These are phyloP conservation scores for Pyrocoelia pectoralis DNA, from an alignment of 2,888 invertebrate species.

Conservation along the genomic window DNA sequence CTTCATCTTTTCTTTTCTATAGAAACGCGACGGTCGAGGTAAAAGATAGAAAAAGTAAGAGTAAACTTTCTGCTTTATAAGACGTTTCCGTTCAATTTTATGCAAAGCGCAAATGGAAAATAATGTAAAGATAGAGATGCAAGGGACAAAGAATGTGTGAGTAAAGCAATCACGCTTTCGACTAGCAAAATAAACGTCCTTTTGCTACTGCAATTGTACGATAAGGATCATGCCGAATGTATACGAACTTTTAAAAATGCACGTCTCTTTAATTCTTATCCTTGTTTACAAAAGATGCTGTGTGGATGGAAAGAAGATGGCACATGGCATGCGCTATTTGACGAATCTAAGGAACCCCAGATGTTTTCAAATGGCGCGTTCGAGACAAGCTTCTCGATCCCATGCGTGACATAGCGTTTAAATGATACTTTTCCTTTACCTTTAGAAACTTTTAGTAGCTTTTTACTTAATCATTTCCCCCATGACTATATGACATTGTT, in stretches of 20 bases:
- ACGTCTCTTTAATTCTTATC: slow-evolving; percentile 36
- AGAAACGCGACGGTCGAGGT: slow-evolving; percentile 21
- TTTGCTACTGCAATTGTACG: slow-evolving; percentile 40
- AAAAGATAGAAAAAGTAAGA: slow-evolving; percentile 20
- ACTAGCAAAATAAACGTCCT: slow-evolving; percentile 41
- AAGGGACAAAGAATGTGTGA: slow-evolving; percentile 33
- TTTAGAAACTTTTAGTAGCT: slow-evolving; percentile 36
- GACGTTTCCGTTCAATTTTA: slow-evolving; percentile 21
- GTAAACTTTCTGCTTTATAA: slow-evolving; percentile 26
- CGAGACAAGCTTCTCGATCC: slow-evolving; percentile 43
- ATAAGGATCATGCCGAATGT: slow-evolving; percentile 39
- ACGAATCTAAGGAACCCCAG: slow-evolving; percentile 42
- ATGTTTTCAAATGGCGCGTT: slow-evolving; percentile 48
- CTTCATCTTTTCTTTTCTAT: slow-evolving; percentile 19
- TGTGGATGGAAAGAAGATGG: slow-evolving; percentile 35
- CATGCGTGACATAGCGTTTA: slow-evolving; percentile 48
- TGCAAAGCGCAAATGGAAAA: slow-evolving; percentile 28
- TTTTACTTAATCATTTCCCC: slow-evolving; percentile 43
- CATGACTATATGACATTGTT: slow-evolving; percentile 24
- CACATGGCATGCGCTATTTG: slow-evolving; percentile 37
- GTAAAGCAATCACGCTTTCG: slow-evolving; percentile 40
- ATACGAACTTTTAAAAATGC: slow-evolving; percentile 41
- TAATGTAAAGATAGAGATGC: slow-evolving; percentile 33
- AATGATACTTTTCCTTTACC: slow-evolving; percentile 47
- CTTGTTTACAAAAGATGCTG: slow-evolving; percentile 32